These are phyloP conservation scores for Scomberomorus guttatus DNA, from an alignment of 2,797 vertebrate species.

Conservation along the genomic window DNA sequence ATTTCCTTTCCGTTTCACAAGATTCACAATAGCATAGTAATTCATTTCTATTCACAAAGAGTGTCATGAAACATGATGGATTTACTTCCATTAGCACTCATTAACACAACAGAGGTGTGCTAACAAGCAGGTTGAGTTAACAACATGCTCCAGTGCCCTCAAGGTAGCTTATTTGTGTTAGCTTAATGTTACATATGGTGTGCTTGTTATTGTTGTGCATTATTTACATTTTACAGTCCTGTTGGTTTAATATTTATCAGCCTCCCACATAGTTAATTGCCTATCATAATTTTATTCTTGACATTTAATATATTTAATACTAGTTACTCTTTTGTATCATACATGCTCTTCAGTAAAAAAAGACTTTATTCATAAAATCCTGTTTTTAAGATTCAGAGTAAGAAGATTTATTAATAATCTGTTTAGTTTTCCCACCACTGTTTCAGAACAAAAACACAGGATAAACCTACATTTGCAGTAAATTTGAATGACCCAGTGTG, in stretches of 20 bases:
- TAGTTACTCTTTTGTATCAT: background rate
- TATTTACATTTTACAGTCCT: constrained; percentile 25
- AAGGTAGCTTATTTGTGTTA: background rate
- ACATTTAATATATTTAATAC: background rate
- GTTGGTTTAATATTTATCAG: constrained; percentile 6
- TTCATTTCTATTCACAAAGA: background rate
- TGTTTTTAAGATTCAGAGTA: too few relatives aligned
- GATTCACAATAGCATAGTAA: background rate
- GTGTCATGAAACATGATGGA: background rate
- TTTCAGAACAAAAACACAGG: background rate
- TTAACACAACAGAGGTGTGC: background rate
- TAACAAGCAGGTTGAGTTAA: constrained; percentile 11
- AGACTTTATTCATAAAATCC: background rate
- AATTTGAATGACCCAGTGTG: background rate
- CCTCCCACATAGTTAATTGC: background rate
- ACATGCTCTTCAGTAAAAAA: background rate
- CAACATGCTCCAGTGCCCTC: background rate
- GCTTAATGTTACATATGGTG: constrained; percentile 1
- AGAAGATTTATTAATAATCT: too few relatives aligned
- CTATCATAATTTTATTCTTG: background rate
- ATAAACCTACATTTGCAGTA: constrained; percentile 15
- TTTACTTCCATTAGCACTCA: background rate
- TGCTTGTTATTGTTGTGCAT: constrained; percentile 14
- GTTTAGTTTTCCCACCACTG: too few relatives aligned
- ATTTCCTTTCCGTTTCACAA: background rate